These are phyloP conservation scores for Mamestra brassicae DNA, from an alignment of 2,888 invertebrate species.

Conservation along the genomic window DNA sequence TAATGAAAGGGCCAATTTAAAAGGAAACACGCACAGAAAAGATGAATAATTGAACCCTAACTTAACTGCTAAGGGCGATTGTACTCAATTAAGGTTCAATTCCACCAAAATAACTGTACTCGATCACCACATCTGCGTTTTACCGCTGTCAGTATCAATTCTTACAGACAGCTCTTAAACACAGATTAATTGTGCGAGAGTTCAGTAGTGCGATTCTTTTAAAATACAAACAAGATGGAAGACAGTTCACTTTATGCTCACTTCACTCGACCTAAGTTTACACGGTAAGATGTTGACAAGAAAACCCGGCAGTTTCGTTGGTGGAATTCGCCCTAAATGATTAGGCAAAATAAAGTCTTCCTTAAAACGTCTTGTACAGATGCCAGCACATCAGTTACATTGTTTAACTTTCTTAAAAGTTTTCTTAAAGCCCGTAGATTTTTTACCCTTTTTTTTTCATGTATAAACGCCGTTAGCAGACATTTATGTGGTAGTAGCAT, in stretches of 20 bases:
- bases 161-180: not conserved
- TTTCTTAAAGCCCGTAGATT: not conserved
- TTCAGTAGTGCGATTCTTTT: not conserved
- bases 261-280: no score
- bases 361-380: no score
- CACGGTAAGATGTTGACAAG: no score
- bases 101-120: not conserved
- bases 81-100: not conserved
- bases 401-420: not conserved
- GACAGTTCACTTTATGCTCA: no score
- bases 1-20: constrained; percentile 72
- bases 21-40: constrained; percentile 77
- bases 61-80: constrained; percentile 19
- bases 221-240: no score
- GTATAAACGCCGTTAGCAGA: constrained; percentile 6
- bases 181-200: not conserved
- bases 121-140: not conserved
- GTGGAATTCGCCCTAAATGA: not conserved
- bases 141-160: not conserved
- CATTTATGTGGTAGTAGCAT: not conserved
- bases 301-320: no score
- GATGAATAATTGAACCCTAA: constrained; percentile 34
- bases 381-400: not conserved
- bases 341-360: constrained; percentile 32
- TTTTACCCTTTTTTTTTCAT: not conserved